Percentiles rank a stretch among this genome's conserved stretches.
These are phyloP conservation scores for Pachypeltis micranthus DNA, from an alignment of 1,140 invertebrate genomes.

Conservation along the genomic window DNA sequence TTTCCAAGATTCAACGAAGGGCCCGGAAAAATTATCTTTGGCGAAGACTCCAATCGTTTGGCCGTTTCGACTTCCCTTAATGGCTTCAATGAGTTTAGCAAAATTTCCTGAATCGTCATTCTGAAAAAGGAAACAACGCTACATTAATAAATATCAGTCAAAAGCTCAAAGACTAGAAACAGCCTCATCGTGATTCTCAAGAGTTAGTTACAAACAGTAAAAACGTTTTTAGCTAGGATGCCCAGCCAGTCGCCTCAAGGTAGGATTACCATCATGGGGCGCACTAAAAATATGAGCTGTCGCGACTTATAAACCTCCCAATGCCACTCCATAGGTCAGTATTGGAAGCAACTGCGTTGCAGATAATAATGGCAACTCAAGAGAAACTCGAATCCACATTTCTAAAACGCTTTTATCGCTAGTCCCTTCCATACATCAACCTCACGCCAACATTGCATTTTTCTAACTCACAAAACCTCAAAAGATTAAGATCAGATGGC, in stretches of 20 bases:
- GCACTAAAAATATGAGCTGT: too few species aligned
- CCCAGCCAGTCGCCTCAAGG: not conserved
- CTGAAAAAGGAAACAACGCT: conserved; percentile 47
- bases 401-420: too few species aligned
- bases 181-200: conserved; percentile 12
- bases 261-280: too few species aligned
- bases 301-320: too few species aligned
- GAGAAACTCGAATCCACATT: too few species aligned
- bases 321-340: too few species aligned
- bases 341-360: too few species aligned
- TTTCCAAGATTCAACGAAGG: conserved; percentile 88
- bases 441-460: not conserved
- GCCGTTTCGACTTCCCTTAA: conserved; percentile 80
- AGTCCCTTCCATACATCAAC: not conserved
- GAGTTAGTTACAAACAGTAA: conserved; percentile 5
- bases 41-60: conserved; percentile 84
- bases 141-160: too few species aligned
- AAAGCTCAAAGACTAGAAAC: too few species aligned
- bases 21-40: conserved; percentile 88
- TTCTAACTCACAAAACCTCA: not conserved
- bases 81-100: conserved; percentile 68
- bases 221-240: not conserved
- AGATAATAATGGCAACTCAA: too few species aligned
- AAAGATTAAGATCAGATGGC: too few species aligned
- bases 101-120: conserved; percentile 95